A percentile compares a stretch with the other conserved stretches of the same genome.
These are phyloP conservation scores for Diaphora mendica DNA, from an alignment of 2,888 invertebrate species.

Conservation along the genomic window DNA sequence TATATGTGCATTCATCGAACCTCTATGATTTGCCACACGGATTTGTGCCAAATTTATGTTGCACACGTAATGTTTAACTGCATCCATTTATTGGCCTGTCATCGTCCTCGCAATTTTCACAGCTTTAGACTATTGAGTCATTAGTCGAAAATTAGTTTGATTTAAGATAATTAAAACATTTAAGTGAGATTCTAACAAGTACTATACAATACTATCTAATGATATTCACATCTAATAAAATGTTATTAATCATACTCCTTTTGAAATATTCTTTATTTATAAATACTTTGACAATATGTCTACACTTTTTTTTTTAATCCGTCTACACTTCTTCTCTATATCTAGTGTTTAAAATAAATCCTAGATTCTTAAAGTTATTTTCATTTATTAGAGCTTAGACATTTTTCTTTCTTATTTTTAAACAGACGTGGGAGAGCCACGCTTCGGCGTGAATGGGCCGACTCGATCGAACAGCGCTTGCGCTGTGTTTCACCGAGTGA, in stretches of 20 bases:
- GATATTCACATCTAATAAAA: background rate
- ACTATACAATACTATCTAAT: background rate
- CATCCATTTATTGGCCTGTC: slow-evolving; percentile 49
- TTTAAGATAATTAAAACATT: background rate
- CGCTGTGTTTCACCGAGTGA: too few relatives aligned
- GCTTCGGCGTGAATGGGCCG: too few relatives aligned
- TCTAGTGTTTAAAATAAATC: background rate
- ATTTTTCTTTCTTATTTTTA: background rate
- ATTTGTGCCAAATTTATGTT: slow-evolving; percentile 70
- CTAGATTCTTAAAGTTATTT: background rate
- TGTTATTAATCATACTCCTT: background rate
- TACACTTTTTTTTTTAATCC: background rate
- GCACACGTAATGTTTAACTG: slow-evolving; percentile 53
- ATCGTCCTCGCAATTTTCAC: slow-evolving; percentile 20
- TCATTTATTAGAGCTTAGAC: background rate
- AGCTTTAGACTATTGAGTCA: slow-evolving; percentile 18
- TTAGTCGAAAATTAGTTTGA: background rate
- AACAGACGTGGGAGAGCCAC: too few relatives aligned
- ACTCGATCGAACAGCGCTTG: too few relatives aligned
- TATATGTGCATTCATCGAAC: slow-evolving; percentile 70
- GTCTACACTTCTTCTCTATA: background rate
- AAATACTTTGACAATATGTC: background rate
- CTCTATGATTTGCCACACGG: slow-evolving; percentile 34
- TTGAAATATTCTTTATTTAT: background rate
- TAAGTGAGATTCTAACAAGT: background rate